Percentiles rank a stretch among this genome's conserved stretches.
phyloP scores from a whole-genome alignment of 2,888 invertebrate genomes.

The Neoascia interrupta region DNA sequence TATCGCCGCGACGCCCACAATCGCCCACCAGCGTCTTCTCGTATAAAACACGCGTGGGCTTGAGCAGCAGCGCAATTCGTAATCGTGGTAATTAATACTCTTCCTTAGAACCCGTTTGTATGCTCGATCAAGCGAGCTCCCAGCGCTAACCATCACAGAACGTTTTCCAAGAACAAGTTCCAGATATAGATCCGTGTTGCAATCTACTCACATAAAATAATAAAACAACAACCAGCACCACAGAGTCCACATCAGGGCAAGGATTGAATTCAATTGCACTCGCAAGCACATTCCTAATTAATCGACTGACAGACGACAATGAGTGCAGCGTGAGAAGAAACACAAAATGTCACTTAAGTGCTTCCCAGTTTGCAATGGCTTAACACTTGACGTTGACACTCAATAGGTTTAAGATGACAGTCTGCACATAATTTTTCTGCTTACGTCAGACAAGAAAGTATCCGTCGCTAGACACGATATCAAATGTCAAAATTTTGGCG shows the following conservation, averaged over 20 bases:
- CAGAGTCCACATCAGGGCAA: background rate
- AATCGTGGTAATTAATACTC: slow-evolving; percentile 24
- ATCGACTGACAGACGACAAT: slow-evolving; percentile 14
- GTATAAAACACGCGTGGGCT: slow-evolving; percentile 21
- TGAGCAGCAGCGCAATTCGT: slow-evolving; percentile 4
- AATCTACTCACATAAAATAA: slow-evolving; percentile 3
- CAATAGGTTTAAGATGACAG: background rate
- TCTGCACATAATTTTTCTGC: background rate
- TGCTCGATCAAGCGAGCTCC: slow-evolving; percentile 18
- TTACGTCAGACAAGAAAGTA: slow-evolving; percentile 1
- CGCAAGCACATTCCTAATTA: slow-evolving; percentile 13
- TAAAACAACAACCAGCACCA: too few species aligned
- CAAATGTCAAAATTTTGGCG: slow-evolving; percentile 31
- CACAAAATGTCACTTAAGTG: slow-evolving; percentile 3
- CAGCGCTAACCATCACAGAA: slow-evolving; percentile 3
- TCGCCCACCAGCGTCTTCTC: background rate
- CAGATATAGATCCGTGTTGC: slow-evolving; percentile 10
- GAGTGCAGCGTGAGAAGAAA: slow-evolving; percentile 21
- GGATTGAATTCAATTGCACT: slow-evolving; percentile 13
- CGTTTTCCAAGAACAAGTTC: slow-evolving; percentile 25
- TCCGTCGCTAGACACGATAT: slow-evolving; percentile 3
- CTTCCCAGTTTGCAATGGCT: background rate
- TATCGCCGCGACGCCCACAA: background rate
- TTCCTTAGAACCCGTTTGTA: slow-evolving; percentile 5
- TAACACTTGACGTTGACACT: background rate